phyloP scores from a whole-genome alignment of 2,113 vertebrate genomes.

The Panthera tigris region DNA sequence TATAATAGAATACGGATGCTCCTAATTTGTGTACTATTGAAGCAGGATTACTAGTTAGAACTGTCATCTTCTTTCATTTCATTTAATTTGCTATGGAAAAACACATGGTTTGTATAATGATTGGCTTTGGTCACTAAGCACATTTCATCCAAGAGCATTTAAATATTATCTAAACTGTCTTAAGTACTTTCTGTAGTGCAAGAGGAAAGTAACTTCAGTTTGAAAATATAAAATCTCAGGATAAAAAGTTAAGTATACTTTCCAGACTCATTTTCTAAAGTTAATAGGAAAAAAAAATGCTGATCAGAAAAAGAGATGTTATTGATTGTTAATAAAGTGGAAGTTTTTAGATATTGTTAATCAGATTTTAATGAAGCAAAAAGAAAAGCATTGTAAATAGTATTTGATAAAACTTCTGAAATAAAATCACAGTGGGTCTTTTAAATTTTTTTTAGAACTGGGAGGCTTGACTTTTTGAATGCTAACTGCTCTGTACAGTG shows the following conservation, averaged over 20 bases:
- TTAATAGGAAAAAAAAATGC: neutral
- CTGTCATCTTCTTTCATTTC: neutral
- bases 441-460: neutral
- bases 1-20: neutral
- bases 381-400: neutral
- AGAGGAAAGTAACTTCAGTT: neutral
- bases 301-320: neutral
- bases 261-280: neutral
- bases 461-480: neutral
- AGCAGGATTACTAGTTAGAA: neutral
- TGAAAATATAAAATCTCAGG: conserved; percentile 19
- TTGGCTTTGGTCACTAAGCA: neutral
- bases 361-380: neutral
- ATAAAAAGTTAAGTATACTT: neutral
- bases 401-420: neutral
- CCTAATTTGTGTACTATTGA: neutral
- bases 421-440: neutral
- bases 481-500: neutral
- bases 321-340: neutral
- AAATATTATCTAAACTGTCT: neutral
- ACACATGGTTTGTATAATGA: neutral
- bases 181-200: neutral
- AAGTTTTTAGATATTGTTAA: neutral
- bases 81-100: neutral
- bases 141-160: neutral